Percentiles rank a stretch among this genome's conserved stretches.
Conservation (phyloP, 2,797 vertebrate species). For the Chromobotia macracanthus region DNA sequence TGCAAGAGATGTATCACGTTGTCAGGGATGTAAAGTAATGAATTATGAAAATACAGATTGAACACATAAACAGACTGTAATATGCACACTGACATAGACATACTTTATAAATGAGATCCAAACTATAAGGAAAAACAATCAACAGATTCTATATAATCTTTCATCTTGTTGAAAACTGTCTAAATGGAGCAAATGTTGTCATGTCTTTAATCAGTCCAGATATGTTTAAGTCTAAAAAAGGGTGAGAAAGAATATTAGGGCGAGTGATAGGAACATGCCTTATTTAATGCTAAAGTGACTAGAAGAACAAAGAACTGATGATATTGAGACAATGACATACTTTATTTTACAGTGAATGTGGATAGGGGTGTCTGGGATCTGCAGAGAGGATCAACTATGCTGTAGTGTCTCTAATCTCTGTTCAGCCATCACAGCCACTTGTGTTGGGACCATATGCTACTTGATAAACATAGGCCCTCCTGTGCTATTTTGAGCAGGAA, state of each 20-base stretch:
- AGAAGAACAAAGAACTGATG: not conserved
- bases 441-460: conserved; percentile 71
- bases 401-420: conserved; percentile 68
- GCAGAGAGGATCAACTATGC: conserved; percentile 34
- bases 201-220: not conserved
- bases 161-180: not conserved
- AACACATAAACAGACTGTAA: not conserved
- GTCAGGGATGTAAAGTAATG: conserved; percentile 3
- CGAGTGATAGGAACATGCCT: too few relatives aligned
- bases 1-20: conserved; percentile 5
- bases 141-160: not conserved
- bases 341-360: conserved; percentile 1
- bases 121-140: conserved; percentile 7
- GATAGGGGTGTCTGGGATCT: conserved; percentile 25
- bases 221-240: conserved; percentile 2
- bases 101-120: not conserved
- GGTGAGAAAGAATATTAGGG: not conserved
- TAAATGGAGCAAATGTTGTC: not conserved
- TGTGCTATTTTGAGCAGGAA: conserved; percentile 5
- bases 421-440: conserved; percentile 67
- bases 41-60: not conserved
- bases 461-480: conserved; percentile 31
- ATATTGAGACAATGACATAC: conserved; percentile 20
- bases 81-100: not conserved
- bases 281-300: not conserved